phyloP scores from a whole-genome alignment of 2,113 vertebrate genomes.

The Chaetodon trifascialis region DNA sequence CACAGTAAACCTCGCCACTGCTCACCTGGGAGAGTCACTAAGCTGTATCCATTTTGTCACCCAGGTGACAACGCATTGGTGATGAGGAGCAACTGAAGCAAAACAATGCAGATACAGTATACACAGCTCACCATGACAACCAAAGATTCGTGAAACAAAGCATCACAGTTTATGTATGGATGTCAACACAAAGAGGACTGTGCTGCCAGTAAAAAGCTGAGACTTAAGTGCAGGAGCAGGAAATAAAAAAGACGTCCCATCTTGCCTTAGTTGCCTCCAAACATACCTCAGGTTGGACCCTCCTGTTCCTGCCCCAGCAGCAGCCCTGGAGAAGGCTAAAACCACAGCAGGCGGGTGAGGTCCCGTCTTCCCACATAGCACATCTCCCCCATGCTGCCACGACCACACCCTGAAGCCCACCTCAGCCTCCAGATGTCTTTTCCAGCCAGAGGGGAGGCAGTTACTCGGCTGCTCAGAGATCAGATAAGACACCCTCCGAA shows the following conservation, averaged over 20 bases:
- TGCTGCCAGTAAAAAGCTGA: conserved; percentile 9
- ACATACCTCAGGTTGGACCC: conserved; percentile 84
- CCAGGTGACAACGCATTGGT: conserved; percentile 42
- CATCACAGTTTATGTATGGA: neutral
- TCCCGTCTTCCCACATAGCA: conserved; percentile 81
- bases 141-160: conserved; percentile 30
- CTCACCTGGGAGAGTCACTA: conserved; percentile 40
- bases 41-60: conserved; percentile 36
- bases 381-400: conserved; percentile 76
- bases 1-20: conserved; percentile 24
- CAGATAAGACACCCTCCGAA: neutral
- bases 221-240: neutral
- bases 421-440: conserved; percentile 42
- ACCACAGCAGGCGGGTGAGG: conserved; percentile 78
- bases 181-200: neutral
- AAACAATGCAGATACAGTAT: conserved; percentile 32
- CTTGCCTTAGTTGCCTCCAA: neutral
- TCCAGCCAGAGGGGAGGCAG: neutral
- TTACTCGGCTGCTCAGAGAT: conserved; percentile 23
- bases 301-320: conserved; percentile 80
- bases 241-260: neutral
- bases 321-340: conserved; percentile 77
- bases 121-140: conserved; percentile 27
- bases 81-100: conserved; percentile 8
- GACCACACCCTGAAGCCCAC: conserved; percentile 28